phyloP scores from a whole-genome alignment of 2,797 vertebrate genomes.

The Serranus cabrilla region DNA sequence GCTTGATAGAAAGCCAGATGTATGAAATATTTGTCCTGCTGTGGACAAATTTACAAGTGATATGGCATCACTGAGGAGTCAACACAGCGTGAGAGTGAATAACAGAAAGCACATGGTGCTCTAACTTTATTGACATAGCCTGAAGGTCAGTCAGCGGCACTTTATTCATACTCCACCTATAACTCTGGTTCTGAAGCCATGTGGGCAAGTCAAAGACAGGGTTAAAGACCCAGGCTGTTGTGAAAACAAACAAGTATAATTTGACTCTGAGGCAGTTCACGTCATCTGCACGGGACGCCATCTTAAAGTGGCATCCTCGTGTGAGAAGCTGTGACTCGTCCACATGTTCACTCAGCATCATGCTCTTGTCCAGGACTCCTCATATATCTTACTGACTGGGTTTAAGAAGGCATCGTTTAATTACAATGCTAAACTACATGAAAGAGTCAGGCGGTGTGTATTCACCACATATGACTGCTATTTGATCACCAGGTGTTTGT shows the following conservation, averaged over 20 bases:
- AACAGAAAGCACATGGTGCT: conserved; percentile 66
- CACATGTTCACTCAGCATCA: neutral
- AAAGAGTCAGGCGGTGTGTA: conserved; percentile 2
- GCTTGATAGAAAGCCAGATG: conserved; percentile 13
- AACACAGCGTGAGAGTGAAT: conserved; percentile 49
- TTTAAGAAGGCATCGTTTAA: neutral
- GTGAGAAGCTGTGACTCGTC: neutral
- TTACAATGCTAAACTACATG: neutral
- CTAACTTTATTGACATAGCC: conserved; percentile 62
- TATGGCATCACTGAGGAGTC: conserved; percentile 31
- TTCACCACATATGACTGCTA: conserved; percentile 8
- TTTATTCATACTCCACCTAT: conserved; percentile 54
- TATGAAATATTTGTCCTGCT: conserved; percentile 25
- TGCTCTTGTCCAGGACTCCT: neutral
- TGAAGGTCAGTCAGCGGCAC: conserved; percentile 49
- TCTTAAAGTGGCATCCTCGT: neutral
- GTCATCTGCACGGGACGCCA: neutral
- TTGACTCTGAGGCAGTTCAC: conserved; percentile 10
- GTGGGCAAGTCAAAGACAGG: conserved; percentile 24
- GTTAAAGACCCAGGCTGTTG: conserved; percentile 34
- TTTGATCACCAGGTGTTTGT: conserved; percentile 26
- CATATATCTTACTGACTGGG: neutral
- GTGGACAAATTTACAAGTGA: conserved; percentile 34
- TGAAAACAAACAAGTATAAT: conserved; percentile 63
- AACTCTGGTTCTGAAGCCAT: conserved; percentile 31